Evolutionary conservation across 2,888 invertebrate species (phyloP).

Genomic region (Trimorus sp.): DNA sequence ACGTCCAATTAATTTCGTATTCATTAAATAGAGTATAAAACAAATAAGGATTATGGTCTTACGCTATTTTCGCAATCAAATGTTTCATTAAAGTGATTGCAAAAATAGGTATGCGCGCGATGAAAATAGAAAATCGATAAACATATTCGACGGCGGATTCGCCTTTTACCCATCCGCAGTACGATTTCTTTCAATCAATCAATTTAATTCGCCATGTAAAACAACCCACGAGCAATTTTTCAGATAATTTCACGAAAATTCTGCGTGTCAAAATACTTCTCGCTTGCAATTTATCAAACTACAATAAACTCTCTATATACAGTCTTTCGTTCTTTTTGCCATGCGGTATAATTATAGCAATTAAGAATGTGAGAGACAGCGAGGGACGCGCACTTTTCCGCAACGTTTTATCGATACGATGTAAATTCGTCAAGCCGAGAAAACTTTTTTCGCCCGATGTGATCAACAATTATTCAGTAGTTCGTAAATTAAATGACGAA

Average conservation of each 20-base stretch:
- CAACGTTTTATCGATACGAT: no score
- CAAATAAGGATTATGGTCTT: constrained; percentile 2
- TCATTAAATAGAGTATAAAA: constrained; percentile 10
- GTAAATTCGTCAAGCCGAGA: no score
- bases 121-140: constrained; percentile 17
- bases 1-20: constrained; percentile 20
- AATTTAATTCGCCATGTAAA: constrained; percentile 35
- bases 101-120: not conserved
- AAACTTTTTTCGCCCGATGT: no score
- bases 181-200: constrained; percentile 37
- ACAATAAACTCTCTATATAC: constrained; percentile 11
- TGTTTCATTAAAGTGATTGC: not conserved
- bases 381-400: no score
- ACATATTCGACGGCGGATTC: not conserved
- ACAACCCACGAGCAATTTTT: constrained; percentile 37
- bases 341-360: constrained; percentile 27
- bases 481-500: no score
- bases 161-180: not conserved
- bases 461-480: no score
- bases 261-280: constrained; percentile 25
- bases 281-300: constrained; percentile 36
- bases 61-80: constrained; percentile 17
- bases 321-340: not conserved
- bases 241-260: constrained; percentile 45
- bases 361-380: not conserved